Base-by-base conservation (phyloP, 2,888 invertebrate genomes). In the Sepioteuthis lessoniana region DNA sequence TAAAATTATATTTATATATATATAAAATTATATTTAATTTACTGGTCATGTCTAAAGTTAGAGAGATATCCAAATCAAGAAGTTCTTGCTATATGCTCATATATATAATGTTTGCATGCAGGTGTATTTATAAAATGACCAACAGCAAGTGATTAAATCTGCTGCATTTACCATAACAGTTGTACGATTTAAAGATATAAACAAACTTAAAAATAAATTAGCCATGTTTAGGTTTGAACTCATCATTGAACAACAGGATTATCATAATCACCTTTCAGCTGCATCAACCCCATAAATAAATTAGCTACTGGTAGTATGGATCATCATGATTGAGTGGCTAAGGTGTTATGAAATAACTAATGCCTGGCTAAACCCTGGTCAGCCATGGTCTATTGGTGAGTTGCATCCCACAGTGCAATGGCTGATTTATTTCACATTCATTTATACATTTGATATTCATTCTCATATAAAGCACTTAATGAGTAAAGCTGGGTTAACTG, bases 281-380 rank as follows among this genome's bases (percentile, higher is more conserved):
- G 76, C 76, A 76, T n/a, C 76, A n/a, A 55, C n/a, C 76, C 76
- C 76, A 76, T 76, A 76, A 76, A 76, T 76, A 76, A 76, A 76
- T 76, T 76, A 76, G 76, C 76, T 16, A 35, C n/a, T 76, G 76
- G n/a, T 76, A 76, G 76, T n/a, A 76, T 76, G n/a, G 76, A 76
- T 76, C n/a, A n/a, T 35, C 76, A 76, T 76, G 76, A n/a, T 76
- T 76, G 76, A 76, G n/a, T 76, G n/a, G 76, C n/a, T 76, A 4
- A 76, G 76, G n/a, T 76, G 76, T 76, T 76, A 76, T 76, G 76
- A n/a, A 76, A 76, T 76, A 76, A 76, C n/a, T 35, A 76, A 76
- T 35, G 76, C 13, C 76, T 76, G 16, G 76, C 4, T n/a, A 35
- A 76, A 76, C 76, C n/a, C 76, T 76, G n/a, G 76, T 76, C 76